These are phyloP conservation scores for Cydia amplana DNA, from an alignment of 1,140 invertebrate genomes.

Conservation along the genomic window DNA sequence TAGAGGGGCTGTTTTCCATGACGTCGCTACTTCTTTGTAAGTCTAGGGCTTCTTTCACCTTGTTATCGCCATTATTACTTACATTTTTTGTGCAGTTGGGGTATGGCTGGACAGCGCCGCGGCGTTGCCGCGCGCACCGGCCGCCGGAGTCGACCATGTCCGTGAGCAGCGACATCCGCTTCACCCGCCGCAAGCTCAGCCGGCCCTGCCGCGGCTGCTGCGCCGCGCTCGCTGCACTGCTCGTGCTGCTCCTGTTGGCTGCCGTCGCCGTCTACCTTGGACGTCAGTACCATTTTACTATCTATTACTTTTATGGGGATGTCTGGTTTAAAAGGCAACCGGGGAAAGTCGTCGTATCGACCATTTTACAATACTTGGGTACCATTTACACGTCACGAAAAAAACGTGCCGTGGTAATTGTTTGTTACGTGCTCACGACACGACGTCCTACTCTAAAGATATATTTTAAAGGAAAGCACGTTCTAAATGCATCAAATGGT, in stretches of 20 bases:
- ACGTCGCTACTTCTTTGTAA: too few relatives aligned
- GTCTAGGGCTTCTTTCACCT: too few relatives aligned
- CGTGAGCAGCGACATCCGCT: conserved; percentile 91
- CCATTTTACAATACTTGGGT: background rate
- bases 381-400: background rate
- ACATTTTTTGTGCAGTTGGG: conserved; percentile 55
- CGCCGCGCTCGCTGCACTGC: conserved; percentile 89
- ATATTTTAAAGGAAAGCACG: too few relatives aligned
- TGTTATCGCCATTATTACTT: too few relatives aligned
- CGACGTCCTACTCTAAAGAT: too few relatives aligned
- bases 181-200: conserved; percentile 89
- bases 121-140: conserved; percentile 57
- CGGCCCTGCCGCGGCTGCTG: conserved; percentile 90
- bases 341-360: background rate
- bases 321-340: too few relatives aligned
- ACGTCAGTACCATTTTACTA: conserved; percentile 84
- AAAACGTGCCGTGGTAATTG: background rate
- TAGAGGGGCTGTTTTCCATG: too few relatives aligned
- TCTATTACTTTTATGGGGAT: too few relatives aligned
- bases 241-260: conserved; percentile 89
- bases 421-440: background rate
- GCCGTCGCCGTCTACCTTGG: conserved; percentile 91
- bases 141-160: conserved; percentile 86
- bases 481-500: too few relatives aligned
- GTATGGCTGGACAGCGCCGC: conserved; percentile 66